Evolutionary conservation across 1,140 invertebrate genomes (phyloP), one percentile per base, ranked within the genome.

Genomic region (Chironomus striatipennis): DNA sequence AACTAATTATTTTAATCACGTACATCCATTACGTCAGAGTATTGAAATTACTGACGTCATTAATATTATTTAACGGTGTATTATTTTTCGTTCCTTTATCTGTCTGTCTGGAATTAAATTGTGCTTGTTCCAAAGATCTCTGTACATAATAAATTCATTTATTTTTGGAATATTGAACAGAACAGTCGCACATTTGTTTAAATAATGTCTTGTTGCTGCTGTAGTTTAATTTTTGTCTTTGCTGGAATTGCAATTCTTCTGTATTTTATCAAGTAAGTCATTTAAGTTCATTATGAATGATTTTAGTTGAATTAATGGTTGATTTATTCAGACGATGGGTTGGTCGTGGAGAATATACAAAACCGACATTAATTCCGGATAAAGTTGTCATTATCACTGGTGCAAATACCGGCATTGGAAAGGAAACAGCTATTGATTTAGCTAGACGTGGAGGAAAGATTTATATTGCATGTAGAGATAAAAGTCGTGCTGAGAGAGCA

Each of bases 301-400:
- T n/a, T n/a, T n/a, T n/a, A n/a, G n/a, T n/a, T n/a, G n/a, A 57
- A 57, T 57, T n/a, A 7, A 57, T 34, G 24, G 24, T 34, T 34
- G 5, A 4, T 57, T n/a, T 12, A 57, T 57, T 57, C 2, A 90
- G 89, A 78, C 87, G 89, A 79, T 79, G 81, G 74, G 76, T 81
- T 74, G 85, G 85, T 79, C 88, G 88, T 43, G 74, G 78, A 73
- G 77, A 78, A 77, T 89, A 86, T 76, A 34, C 34, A 7, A 83
- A 80, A 20, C 74, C 80, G 42, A 84, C 85, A 2, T 78, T 86
- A 75, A 83, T 84, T n/a, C n/a, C 21, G 84, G 88, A 86, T 0
- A 95, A 95, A 86, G 87, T 93, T 7, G 86, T 90, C 1, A 89
- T 97, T 75, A 85, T 97, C 9, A 97, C 95, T 12, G 95, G 95